phyloP scores from a whole-genome alignment of 2,113 vertebrate genomes.

The Megaceryle maxima region DNA sequence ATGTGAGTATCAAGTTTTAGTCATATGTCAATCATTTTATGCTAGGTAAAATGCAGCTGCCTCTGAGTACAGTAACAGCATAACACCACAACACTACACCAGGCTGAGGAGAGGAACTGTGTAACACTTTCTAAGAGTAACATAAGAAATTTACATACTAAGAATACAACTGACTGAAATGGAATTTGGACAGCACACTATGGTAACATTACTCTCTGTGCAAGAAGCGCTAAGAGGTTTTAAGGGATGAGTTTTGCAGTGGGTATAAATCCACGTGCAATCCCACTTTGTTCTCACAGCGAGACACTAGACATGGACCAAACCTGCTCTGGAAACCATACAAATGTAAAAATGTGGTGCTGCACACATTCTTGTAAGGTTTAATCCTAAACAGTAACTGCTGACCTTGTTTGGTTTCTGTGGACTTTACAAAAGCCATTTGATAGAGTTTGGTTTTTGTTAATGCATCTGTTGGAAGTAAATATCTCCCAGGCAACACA shows the following conservation, averaged over 20 bases:
- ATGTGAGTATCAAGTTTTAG: neutral
- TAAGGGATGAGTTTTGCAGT: neutral
- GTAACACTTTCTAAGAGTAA: neutral
- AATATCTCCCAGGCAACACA: neutral
- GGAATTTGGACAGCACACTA: neutral
- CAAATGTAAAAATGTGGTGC: neutral
- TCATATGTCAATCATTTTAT: neutral
- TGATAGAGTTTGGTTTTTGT: neutral
- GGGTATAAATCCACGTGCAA: neutral
- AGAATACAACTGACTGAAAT: neutral
- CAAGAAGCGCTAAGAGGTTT: neutral
- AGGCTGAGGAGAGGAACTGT: neutral
- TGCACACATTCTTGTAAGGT: neutral
- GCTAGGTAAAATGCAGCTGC: neutral
- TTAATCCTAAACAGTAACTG: neutral
- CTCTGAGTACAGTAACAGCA: neutral
- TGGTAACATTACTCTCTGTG: neutral
- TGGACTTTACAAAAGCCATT: neutral
- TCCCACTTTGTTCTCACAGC: neutral
- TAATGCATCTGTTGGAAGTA: neutral
- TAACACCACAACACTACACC: neutral
- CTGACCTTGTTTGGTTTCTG: neutral
- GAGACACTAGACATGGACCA: neutral
- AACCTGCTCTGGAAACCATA: neutral
- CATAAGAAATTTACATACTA: neutral